A percentile compares a stretch with the other conserved stretches of the same genome.
Conservation (phyloP, 2,888 invertebrate species). For the Athalia cordata region DNA sequence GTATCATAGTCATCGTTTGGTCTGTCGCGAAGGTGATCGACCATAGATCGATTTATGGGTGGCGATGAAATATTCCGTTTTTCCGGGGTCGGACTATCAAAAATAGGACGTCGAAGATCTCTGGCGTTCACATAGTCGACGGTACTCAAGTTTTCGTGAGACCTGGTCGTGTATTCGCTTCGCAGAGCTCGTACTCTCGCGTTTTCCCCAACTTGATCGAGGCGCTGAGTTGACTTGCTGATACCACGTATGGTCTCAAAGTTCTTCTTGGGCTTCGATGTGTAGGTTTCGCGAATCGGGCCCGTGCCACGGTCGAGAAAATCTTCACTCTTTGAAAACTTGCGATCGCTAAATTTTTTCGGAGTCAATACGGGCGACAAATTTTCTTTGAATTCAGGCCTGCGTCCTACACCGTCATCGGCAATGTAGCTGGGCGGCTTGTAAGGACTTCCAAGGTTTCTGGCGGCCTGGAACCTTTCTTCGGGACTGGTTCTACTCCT, state of each 20-base stretch:
- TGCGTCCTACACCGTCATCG: conserved; percentile 47
- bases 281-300: conserved; percentile 57
- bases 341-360: conserved; percentile 62
- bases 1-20: conserved; percentile 70
- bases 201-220: conserved; percentile 66
- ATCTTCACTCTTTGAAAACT: conserved; percentile 68
- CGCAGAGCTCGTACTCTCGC: conserved; percentile 60
- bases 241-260: conserved; percentile 66
- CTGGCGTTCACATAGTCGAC: conserved; percentile 66
- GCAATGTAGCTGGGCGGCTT: conserved; percentile 55
- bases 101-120: conserved; percentile 64
- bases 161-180: conserved; percentile 66
- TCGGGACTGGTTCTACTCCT: conserved; percentile 63
- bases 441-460: conserved; percentile 52
- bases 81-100: conserved; percentile 52
- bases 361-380: conserved; percentile 57
- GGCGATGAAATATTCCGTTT: conserved; percentile 59
- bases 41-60: conserved; percentile 59
- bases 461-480: conserved; percentile 56
- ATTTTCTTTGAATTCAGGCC: conserved; percentile 48
- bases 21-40: conserved; percentile 61
- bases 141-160: conserved; percentile 67
- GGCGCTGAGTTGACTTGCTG: conserved; percentile 69
- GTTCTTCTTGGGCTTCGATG: conserved; percentile 64
- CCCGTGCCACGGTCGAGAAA: conserved; percentile 60